Base-by-base conservation (phyloP, 1,140 invertebrate genomes). In the Drosophila nigromelanica region DNA sequence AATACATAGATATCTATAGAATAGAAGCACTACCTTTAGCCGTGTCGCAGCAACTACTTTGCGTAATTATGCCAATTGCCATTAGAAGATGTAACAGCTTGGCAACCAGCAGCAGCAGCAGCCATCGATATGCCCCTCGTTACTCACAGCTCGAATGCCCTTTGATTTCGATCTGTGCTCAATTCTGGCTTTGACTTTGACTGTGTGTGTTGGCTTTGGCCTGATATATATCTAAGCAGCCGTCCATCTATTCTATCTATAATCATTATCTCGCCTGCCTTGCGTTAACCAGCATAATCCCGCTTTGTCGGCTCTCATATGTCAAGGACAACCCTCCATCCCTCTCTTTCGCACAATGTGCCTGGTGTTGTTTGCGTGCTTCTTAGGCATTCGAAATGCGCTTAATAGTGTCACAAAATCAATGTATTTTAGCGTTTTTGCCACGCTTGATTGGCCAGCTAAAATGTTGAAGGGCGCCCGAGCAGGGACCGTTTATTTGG, bases 31-130 rank as follows among this genome's bases (percentile, higher is more conserved):
- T 27, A 33, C 47, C 51, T 55, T 63, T 56, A 30, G 54, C 24
- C 47, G 42, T 39, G 54, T 35, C 55, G 35, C 52, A 39, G 76
- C 78, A 79, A 89, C 83, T 87, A 87, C 83, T 87, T 87, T 89
- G 73, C 83, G 79, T 89, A 87, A 87, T 87, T 87, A 87, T 89
- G 79, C 89, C 83, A 87, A 87, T 83, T 82, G 79, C 72, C 79
- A 89, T 89, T 82, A 87, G 42, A 39, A 63, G 73, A 33, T 47
- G 42, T 42, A 7, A 76, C 33, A 63, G 58, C 55, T 50, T 52
- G 15, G 55, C 43, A 43, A 14, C 48, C 56, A 54, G 18, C 24
- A 42, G 56, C 21, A 24, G 21, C 21, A 24, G 58, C 60, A 67
- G 67, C 52, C 83, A 81, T 87, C 75, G 82, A 86, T 86, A 86